Evolutionary conservation across 1,140 invertebrate genomes (phyloP), one percentile per base, ranked within the genome.

Genomic region (Calephelis nemesis): DNA sequence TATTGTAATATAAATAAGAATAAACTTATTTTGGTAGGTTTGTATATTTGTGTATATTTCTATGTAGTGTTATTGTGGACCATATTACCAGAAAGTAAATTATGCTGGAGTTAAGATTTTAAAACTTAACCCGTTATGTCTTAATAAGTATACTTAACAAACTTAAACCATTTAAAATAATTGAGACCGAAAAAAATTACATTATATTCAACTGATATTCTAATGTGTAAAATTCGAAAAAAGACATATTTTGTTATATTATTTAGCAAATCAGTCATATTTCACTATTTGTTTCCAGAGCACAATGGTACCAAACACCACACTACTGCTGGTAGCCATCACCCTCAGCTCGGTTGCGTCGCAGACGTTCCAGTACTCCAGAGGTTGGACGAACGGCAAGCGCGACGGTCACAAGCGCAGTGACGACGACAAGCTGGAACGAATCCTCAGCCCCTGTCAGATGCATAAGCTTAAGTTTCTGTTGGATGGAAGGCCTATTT

Each of bases 371-470:
- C 95, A 96, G 75, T 96, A 96, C 79, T 95, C 94, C 47, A 87
- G 93, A 0, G 95, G 95, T n/a, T 96, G 95, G 95, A 95, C 94
- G 47, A 95, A 95, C 77, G 95, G 95, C 5, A 95, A 95, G 70
- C 79, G 94, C 1, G 87, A 93, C n/a, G 83, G 90, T 0, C 76
- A 80, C 63, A 72, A 69, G 52, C 52, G 76, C 58, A 52, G 76
- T 58, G 76, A 82, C 40, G 65, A 81, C 68, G 60, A 83, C 72
- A 73, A 42, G 70, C 70, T 92, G 6, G 90, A 92, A 67, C 84
- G 79, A 70, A 82, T 90, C 11, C 71, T 92, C 10, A 85, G 76
- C 19, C 90, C 92, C 1, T 93, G 93, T 72, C 90, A 92, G 67
- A 76, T 92, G 58, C 87, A 84, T 65, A 93, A 93, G 67, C 79